Percentiles rank a stretch among this genome's conserved stretches.
phyloP scores from a whole-genome alignment of 2,797 vertebrate genomes.

The Poeciliopsis presidionis region DNA sequence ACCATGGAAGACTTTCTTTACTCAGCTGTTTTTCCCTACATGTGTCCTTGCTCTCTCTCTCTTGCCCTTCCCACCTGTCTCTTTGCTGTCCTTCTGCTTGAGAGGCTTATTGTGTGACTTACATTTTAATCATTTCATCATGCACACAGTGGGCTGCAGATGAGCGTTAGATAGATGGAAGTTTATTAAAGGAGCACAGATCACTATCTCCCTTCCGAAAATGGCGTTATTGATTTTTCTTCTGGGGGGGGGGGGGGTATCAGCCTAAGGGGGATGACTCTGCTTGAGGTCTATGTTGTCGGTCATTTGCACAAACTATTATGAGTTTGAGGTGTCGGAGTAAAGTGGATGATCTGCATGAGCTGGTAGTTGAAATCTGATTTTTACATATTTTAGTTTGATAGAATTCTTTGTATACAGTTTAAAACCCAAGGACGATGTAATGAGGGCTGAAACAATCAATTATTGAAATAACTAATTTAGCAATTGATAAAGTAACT shows the following conservation, averaged over 20 bases:
- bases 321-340: conserved; percentile 21
- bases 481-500: no score
- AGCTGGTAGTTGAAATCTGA: conserved; percentile 22
- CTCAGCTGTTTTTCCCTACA: conserved; percentile 20
- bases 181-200: conserved; percentile 80
- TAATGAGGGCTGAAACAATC: no score
- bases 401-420: not conserved
- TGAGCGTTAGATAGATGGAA: conserved; percentile 71
- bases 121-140: conserved; percentile 78
- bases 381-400: not conserved
- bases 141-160: conserved; percentile 53
- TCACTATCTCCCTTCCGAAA: conserved; percentile 76
- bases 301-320: conserved; percentile 59
- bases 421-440: not conserved
- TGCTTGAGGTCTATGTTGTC: conserved; percentile 49
- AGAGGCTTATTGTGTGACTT: conserved; percentile 62
- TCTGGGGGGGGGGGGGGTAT: conserved; percentile 42
- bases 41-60: conserved; percentile 39
- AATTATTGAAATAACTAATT: no score
- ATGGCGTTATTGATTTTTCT: conserved; percentile 80
- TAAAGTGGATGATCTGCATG: conserved; percentile 27
- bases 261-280: conserved; percentile 44
- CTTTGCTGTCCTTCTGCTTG: conserved; percentile 52
- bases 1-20: conserved; percentile 14
- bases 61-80: conserved; percentile 41